A percentile compares a stretch with the other conserved stretches of the same genome.
These are phyloP conservation scores for Tamias sibiricus DNA, from an alignment of 2,113 vertebrate genomes.

Conservation along the genomic window DNA sequence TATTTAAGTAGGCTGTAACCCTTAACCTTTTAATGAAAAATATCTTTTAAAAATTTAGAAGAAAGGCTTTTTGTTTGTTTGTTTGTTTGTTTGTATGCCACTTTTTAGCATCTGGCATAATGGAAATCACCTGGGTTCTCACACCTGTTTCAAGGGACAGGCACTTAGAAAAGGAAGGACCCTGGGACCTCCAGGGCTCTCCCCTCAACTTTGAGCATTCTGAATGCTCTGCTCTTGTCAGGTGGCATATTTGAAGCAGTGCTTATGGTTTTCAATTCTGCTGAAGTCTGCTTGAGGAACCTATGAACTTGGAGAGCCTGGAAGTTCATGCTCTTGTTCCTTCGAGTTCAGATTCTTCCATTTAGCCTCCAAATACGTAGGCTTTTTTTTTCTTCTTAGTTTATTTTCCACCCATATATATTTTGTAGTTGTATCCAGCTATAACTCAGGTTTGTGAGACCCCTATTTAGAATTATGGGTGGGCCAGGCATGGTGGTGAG, in stretches of 20 bases:
- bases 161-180: neutral
- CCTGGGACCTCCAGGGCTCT: neutral
- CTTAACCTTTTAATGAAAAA: neutral
- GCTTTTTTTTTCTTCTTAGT: neutral
- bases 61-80: neutral
- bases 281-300: fast-evolving
- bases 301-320: neutral
- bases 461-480: neutral
- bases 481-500: neutral
- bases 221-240: fast-evolving
- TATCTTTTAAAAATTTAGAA: neutral
- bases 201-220: fast-evolving
- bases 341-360: neutral
- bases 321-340: fast-evolving
- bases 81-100: no score
- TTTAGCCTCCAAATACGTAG: neutral
- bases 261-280: neutral
- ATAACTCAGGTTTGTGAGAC: fast-evolving
- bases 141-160: neutral
- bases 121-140: no score
- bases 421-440: no score
- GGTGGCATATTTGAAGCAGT: fast-evolving
- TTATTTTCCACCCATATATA: neutral
- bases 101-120: neutral
- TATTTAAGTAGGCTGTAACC: neutral